A percentile compares a stretch with the other conserved stretches of the same genome.
Conservation (phyloP, 2,113 vertebrate species). For the Panurus biarmicus region DNA sequence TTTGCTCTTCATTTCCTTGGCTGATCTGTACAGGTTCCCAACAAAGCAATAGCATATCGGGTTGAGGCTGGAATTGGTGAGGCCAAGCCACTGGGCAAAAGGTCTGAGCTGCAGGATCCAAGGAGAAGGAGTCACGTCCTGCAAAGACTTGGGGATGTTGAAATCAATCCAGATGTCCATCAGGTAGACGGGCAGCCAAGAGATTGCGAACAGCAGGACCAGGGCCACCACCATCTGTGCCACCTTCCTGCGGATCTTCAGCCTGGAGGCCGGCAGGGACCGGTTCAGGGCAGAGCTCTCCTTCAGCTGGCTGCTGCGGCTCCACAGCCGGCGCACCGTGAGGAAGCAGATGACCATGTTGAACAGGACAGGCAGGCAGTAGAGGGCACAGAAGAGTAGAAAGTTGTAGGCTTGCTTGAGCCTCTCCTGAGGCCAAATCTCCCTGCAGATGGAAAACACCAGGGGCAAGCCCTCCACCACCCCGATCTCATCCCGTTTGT, state of each 20-base stretch:
- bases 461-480: conserved; percentile 73
- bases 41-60: conserved; percentile 92
- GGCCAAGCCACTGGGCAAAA: conserved; percentile 88
- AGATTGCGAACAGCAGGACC: conserved; percentile 83
- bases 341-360: conserved; percentile 88
- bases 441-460: conserved; percentile 81
- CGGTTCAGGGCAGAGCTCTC: conserved; percentile 75
- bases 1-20: conserved; percentile 79
- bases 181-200: conserved; percentile 87
- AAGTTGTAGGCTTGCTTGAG: conserved; percentile 90
- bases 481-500: conserved; percentile 77
- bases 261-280: conserved; percentile 75
- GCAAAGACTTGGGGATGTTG: conserved; percentile 63
- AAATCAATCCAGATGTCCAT: conserved; percentile 87
- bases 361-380: conserved; percentile 87
- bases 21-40: conserved; percentile 83
- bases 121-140: conserved; percentile 70
- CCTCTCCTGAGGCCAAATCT: conserved; percentile 83
- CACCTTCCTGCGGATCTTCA: conserved; percentile 85
- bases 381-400: conserved; percentile 85
- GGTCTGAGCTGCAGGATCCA: conserved; percentile 86
- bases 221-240: conserved; percentile 88
- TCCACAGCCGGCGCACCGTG: conserved; percentile 80
- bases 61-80: conserved; percentile 91
- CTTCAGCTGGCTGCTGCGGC: conserved; percentile 61